Conservation (phyloP, 2,797 vertebrate genomes). For the Lithobates pipiens region DNA sequence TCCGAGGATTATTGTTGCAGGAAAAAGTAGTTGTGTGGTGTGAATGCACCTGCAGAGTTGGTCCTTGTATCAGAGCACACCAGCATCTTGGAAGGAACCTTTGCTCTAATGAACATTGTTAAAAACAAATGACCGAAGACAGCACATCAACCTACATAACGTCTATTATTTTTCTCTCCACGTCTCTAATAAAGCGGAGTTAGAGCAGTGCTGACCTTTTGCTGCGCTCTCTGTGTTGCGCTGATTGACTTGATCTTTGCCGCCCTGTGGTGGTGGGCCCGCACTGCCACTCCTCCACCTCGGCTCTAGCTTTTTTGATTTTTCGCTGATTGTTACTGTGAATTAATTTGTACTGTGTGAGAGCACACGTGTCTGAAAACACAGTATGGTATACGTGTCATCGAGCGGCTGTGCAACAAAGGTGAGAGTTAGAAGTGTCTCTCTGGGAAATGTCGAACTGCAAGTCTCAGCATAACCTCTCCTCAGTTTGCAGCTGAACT, state of each 20-base stretch:
- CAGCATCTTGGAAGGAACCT: slow-evolving; percentile 3
- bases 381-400: background rate
- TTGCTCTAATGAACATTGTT: slow-evolving; percentile 43
- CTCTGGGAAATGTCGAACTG: no score
- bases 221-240: slow-evolving; percentile 31
- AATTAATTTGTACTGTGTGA: slow-evolving; percentile 35
- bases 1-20: no score
- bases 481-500: no score
- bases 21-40: background rate
- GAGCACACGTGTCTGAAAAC: slow-evolving; percentile 18
- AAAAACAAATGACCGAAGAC: slow-evolving; percentile 8
- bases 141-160: slow-evolving; percentile 5
- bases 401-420: background rate
- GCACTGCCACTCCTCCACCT: slow-evolving; percentile 31
- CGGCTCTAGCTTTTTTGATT: slow-evolving; percentile 19
- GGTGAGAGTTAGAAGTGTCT: background rate
- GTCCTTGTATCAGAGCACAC: background rate
- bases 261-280: slow-evolving; percentile 40
- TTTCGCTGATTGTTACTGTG: background rate
- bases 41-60: background rate
- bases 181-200: slow-evolving; percentile 27
- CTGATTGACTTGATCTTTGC: slow-evolving; percentile 65
- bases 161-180: background rate
- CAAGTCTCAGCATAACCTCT: no score
- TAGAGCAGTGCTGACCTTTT: slow-evolving; percentile 61